phyloP scores from a whole-genome alignment of 2,797 vertebrate species.

The Melanogrammus aeglefinus region DNA sequence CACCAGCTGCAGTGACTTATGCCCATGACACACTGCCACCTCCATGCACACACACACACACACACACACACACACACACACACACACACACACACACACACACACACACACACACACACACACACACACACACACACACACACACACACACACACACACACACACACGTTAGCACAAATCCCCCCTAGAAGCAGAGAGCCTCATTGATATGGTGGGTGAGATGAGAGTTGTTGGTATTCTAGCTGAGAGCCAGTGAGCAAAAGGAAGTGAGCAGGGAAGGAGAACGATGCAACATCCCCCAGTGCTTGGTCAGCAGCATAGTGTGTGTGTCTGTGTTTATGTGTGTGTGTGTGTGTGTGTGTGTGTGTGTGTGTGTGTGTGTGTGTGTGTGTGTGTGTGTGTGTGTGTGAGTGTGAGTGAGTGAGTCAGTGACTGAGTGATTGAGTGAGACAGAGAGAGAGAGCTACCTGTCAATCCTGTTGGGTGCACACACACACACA shows the following conservation, averaged over 20 bases:
- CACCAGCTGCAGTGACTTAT: conserved; percentile 70
- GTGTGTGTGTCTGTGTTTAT: neutral
- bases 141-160: no score
- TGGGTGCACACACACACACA: no score
- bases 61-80: no score
- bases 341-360: neutral
- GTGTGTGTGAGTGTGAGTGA: no score
- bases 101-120: neutral
- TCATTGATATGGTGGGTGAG: neutral
- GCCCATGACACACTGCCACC: conserved; percentile 62
- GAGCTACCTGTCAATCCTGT: no score
- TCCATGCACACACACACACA: neutral
- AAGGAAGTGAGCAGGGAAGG: conserved; percentile 53
- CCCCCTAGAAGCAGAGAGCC: no score
- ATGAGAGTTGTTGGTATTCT: conserved; percentile 18
- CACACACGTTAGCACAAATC: no score
- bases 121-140: neutral
- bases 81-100: no score
- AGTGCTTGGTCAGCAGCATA: conserved; percentile 58
- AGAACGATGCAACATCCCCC: conserved; percentile 64
- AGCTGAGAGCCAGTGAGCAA: conserved; percentile 32
- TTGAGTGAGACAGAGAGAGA: no score
- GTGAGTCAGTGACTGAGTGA: neutral
- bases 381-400: neutral
- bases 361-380: neutral